Conservation (phyloP, 92 coral and sea anemone species). For the Montipora capitata region DNA sequence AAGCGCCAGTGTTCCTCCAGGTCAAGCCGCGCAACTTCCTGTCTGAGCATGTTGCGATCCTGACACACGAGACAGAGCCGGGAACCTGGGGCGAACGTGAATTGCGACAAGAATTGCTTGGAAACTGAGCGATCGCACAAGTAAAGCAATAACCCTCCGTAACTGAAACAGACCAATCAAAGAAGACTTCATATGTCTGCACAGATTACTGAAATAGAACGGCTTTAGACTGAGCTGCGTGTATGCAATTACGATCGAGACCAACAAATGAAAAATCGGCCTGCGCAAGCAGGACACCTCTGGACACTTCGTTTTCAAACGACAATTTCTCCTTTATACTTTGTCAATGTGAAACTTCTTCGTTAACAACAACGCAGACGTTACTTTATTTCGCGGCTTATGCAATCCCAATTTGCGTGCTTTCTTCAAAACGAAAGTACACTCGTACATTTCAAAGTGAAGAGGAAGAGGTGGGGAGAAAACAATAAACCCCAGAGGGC, state of each 20-base stretch:
- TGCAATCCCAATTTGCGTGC: too few species aligned
- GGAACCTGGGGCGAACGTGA: slow-evolving; percentile 92
- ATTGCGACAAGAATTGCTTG: slow-evolving; percentile 86
- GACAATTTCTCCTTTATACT: too few species aligned
- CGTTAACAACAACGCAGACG: too few species aligned
- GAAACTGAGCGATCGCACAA: slow-evolving; percentile 83
- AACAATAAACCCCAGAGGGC: background rate
- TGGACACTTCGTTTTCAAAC: too few species aligned
- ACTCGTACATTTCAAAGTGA: too few species aligned
- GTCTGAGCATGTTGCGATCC: slow-evolving; percentile 96
- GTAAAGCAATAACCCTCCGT: slow-evolving; percentile 94
- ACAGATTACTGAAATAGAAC: background rate
- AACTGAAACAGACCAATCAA: slow-evolving; percentile 25
- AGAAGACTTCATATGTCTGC: background rate
- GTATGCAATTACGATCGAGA: too few species aligned
- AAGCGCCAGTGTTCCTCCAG: slow-evolving; percentile 99
- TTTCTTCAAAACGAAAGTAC: background rate
- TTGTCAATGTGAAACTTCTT: too few species aligned
- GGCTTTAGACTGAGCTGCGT: too few species aligned
- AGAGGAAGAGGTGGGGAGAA: background rate
- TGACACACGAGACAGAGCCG: slow-evolving; percentile 95
- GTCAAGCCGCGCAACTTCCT: slow-evolving; percentile 96
- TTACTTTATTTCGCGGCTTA: too few species aligned
- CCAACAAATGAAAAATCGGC: too few species aligned
- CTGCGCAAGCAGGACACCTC: too few species aligned